Conservation (phyloP, 2,888 invertebrate genomes). For the Drosophila cognata region DNA sequence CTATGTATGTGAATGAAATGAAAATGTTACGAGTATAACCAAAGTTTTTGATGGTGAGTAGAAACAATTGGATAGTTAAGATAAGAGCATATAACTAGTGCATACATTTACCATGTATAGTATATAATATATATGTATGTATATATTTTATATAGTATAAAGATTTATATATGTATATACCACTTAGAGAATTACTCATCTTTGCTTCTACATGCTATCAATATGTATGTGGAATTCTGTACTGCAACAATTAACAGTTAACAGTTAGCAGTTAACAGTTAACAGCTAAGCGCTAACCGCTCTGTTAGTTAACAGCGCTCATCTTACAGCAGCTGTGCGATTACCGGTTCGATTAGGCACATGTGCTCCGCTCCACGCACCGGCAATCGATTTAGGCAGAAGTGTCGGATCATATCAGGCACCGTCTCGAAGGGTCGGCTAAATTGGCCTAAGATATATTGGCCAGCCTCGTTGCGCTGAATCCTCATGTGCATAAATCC, state of each 20-base stretch:
- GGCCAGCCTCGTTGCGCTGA: conserved; percentile 91
- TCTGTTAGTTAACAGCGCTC: conserved; percentile 18
- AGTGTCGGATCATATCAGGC: conserved; percentile 97
- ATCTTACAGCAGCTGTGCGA: conserved; percentile 90
- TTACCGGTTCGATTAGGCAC: conserved; percentile 96
- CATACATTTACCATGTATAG: conserved; percentile 39
- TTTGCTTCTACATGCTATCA: conserved; percentile 54
- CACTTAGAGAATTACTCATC: conserved; percentile 28
- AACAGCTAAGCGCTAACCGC: conserved; percentile 2
- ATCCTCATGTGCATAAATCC: conserved; percentile 99
- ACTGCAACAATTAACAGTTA: conserved; percentile 7
- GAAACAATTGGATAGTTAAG: conserved; percentile 53
- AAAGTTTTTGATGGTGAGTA: conserved; percentile 11
- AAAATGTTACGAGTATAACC: conserved; percentile 43
- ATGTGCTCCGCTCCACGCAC: conserved; percentile 98
- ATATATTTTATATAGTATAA: conserved; percentile 44
- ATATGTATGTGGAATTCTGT: conserved; percentile 69
- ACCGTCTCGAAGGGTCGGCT: conserved; percentile 96
- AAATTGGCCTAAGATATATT: conserved; percentile 96
- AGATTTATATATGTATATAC: conserved; percentile 40
- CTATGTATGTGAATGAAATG: conserved; percentile 22
- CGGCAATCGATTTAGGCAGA: conserved; percentile 96
- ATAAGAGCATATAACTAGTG: conserved; percentile 70
- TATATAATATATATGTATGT: conserved; percentile 10
- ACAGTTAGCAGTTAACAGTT: not conserved